Conservation (phyloP, 2,888 invertebrate species). For the Seira musarum region DNA sequence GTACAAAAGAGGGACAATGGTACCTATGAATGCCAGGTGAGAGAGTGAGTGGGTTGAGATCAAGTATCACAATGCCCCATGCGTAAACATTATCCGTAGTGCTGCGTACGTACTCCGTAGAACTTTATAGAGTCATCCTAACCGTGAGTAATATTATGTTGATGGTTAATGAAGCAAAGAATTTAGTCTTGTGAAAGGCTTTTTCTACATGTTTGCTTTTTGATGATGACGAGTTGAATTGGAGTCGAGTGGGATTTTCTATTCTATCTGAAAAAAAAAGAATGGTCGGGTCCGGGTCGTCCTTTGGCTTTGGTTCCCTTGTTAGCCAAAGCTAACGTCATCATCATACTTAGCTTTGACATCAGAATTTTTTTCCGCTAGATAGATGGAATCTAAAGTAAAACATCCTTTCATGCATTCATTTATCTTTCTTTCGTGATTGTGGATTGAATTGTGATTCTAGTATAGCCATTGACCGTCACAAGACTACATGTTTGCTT, state of each 20-base stretch:
- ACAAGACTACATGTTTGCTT: not conserved
- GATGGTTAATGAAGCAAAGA: constrained; percentile 18
- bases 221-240: constrained; percentile 7
- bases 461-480: not conserved
- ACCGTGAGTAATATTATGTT: constrained; percentile 10
- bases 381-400: not conserved
- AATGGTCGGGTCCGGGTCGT: not conserved
- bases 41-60: too few species aligned
- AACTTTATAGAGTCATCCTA: not conserved
- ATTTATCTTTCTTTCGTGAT: constrained; percentile 5
- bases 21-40: constrained; percentile 83
- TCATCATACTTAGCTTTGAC: not conserved
- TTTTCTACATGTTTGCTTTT: constrained; percentile 12
- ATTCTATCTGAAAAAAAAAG: not conserved
- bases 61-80: not conserved
- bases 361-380: not conserved
- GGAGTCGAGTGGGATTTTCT: not conserved
- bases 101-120: not conserved
- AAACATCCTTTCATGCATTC: constrained; percentile 17
- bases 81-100: not conserved
- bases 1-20: constrained; percentile 95
- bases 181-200: constrained; percentile 21
- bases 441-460: not conserved
- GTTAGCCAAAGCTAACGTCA: not conserved
- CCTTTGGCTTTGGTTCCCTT: not conserved